Evolutionary conservation across 2,113 vertebrate genomes (phyloP), one percentile per base, ranked within the genome.

Genomic region (Notiomystis cincta): DNA sequence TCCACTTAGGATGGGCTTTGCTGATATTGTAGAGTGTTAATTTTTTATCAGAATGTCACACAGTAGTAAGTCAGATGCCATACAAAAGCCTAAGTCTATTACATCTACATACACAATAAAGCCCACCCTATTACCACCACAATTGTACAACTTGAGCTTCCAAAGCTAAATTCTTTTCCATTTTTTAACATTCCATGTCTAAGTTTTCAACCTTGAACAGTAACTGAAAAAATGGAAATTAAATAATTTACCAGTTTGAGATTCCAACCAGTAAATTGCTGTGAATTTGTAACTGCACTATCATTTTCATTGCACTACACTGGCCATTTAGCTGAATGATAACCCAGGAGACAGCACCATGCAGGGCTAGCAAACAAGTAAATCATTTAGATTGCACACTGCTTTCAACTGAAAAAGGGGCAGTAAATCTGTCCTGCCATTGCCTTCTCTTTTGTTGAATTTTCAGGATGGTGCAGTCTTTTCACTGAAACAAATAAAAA

Each of bases 281-380:
- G 83, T 69, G 80, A 93, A 92, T 95, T 95, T 96, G 91, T 96
- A 97, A 96, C 92, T 0, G 13, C 60, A 54, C 92, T 84, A 95
- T 97, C 94, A 93, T 95, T 95, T 97, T 97, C 96, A 96, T 97
- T 97, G 96, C 95, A 95, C 94, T 96, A 93, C 90, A 91, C 64
- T 96, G 96, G 94, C 96, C 93, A 91, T 97, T 97, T 95, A 95
- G 71, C 94, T 95, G 96, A 97, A 76, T 95, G 95, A 97, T 96
- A 96, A 96, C 94, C 90, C 93, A 93, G 83, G 95, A 97, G 95
- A 97, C 94, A 97, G 96, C 93, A 96, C 95, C 96, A 95, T 77
- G 96, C 92, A 85, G 96, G 94, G 90, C 93, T 96, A 91, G 91
- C 85, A 97, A 97, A 96, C 96, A 97, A 96, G 96, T 97, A 97